Evolutionary conservation across 2,888 invertebrate genomes (phyloP).

Genomic region (Lottia scabra): DNA sequence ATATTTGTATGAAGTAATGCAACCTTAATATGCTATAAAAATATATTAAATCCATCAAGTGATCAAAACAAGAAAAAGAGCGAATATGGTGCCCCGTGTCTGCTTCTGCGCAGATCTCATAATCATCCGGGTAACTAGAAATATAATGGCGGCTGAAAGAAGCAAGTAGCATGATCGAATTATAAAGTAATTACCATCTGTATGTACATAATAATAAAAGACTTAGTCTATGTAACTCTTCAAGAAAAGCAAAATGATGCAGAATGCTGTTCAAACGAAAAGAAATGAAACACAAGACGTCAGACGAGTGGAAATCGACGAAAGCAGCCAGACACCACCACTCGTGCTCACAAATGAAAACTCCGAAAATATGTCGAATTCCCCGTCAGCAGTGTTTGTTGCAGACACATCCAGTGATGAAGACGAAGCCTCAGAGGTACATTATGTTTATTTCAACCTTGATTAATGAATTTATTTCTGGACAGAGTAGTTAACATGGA

Average conservation of each 20-base stretch:
- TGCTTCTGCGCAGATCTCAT: conserved; percentile 52
- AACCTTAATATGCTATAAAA: too few species aligned
- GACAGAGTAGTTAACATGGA: too few species aligned
- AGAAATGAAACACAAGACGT: conserved; percentile 50
- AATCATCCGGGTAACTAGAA: conserved; percentile 63
- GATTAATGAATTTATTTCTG: background rate
- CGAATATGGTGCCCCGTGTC: conserved; percentile 7
- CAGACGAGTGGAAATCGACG: conserved; percentile 58
- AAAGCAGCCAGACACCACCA: conserved; percentile 53
- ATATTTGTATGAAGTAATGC: too few species aligned
- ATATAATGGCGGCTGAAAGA: conserved; percentile 68
- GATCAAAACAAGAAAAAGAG: too few species aligned
- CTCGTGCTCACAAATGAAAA: conserved; percentile 40
- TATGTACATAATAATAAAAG: conserved; percentile 25
- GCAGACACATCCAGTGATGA: conserved; percentile 95
- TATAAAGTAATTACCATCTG: conserved; percentile 42
- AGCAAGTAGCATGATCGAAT: conserved; percentile 54
- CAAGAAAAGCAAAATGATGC: conserved; percentile 74
- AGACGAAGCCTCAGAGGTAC: conserved; percentile 95
- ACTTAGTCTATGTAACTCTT: conserved; percentile 18
- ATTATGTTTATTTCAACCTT: background rate
- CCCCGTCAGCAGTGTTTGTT: conserved; percentile 74
- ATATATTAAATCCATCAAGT: too few species aligned
- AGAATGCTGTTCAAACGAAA: conserved; percentile 78
- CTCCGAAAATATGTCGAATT: conserved; percentile 69